Evolutionary conservation across 2,797 vertebrate genomes (phyloP), one percentile per base, ranked within the genome.

Genomic region (Scolopax bukidnonensis): DNA sequence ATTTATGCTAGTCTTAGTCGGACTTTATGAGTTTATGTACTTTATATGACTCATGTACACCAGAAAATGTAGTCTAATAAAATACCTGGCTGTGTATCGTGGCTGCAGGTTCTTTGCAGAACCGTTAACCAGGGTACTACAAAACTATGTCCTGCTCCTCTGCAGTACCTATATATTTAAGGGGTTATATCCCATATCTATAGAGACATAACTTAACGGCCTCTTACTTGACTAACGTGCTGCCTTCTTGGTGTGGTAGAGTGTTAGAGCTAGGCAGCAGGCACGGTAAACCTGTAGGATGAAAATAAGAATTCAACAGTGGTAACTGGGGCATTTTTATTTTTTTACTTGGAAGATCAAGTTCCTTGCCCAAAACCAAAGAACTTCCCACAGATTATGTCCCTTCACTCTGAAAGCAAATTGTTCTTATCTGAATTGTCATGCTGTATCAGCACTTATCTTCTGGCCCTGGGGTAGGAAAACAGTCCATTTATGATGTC

Each of bases 21-120:
- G 88, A 94, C 94, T 92, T 94, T 81, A 87, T 89, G 93, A 94
- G 94, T 95, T 95, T 96, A 93, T 90, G 88, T 87, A 70, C 90
- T 96, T 95, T 90, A 95, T 95, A 93, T 95, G 91, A 87, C 87
- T 93, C 93, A 76, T 76, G 91, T 60, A 77, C 18, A 1, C 0
- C 8, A 83, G 91, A 95, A 95, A 96, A 95, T 90, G 86, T 40
- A 63, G 83, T 59, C 90, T 92, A 95, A 95, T 94, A 96, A 95
- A 97, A 95, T 82, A 94, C 5, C 89, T 85, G 86, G 33, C 95
- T 89, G 77, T 87, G 81, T 59, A n/a, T 32, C 0, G 0, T 25
- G 61, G 92, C 93, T 92, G 74, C 81, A 83, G 77, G 86, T 93
- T 92, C 93, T 82, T 90, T 77, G 74, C 64, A 88, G 86, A 76